A percentile compares a stretch with the other conserved stretches of the same genome.
These are phyloP conservation scores for Himalopsyche anomala DNA, from an alignment of 2,888 invertebrate species.

Conservation along the genomic window DNA sequence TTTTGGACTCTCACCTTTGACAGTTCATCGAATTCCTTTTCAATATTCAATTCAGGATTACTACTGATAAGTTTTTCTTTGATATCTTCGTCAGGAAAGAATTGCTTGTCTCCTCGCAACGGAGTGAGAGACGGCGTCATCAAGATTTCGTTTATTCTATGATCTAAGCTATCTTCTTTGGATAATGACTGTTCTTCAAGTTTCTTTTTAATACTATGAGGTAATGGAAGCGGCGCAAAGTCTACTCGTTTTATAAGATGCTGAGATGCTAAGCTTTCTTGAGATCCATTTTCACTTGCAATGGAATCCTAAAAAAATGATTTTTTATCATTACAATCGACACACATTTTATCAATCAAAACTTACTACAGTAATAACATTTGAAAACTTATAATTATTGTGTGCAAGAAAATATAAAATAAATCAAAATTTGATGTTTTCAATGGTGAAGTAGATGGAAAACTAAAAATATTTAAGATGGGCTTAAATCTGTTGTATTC, in stretches of 20 bases:
- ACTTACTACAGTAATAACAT: neutral
- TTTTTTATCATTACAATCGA: neutral
- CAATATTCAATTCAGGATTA: constrained; percentile 68
- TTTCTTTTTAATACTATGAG: constrained; percentile 65
- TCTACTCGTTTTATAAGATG: constrained; percentile 67
- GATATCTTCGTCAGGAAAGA: constrained; percentile 63
- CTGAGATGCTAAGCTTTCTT: constrained; percentile 57
- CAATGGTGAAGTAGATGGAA: no score
- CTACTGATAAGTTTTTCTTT: constrained; percentile 44
- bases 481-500: no score
- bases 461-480: no score
- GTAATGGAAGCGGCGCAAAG: constrained; percentile 65
- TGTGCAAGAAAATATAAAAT: no score
- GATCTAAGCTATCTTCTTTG: constrained; percentile 50
- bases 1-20: constrained; percentile 73
- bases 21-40: constrained; percentile 75
- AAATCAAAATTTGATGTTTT: no score
- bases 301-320: constrained; percentile 71
- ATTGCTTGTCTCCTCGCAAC: constrained; percentile 51
- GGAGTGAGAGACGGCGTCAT: constrained; percentile 63
- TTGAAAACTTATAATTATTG: no score
- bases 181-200: neutral
- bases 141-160: constrained; percentile 55
- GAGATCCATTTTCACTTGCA: constrained; percentile 69
- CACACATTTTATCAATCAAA: constrained; percentile 35